A percentile compares a stretch with the other conserved stretches of the same genome.
These are phyloP conservation scores for Notodonta ziczac DNA, from an alignment of 2,888 invertebrate genomes.

Conservation along the genomic window DNA sequence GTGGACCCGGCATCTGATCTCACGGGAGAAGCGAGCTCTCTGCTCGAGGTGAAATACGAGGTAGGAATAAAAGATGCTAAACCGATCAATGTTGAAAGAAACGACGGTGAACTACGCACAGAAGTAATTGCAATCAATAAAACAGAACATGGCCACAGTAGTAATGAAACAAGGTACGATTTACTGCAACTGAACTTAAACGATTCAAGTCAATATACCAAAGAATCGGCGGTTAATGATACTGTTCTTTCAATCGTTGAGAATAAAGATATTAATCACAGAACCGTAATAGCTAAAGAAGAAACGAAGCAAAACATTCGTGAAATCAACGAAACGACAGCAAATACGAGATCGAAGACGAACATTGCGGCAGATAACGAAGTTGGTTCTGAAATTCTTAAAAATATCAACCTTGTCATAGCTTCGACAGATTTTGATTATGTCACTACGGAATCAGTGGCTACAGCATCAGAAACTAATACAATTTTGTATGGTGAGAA, in stretches of 20 bases:
- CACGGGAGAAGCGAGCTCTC: conserved; percentile 47
- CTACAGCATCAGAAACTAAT: conserved; percentile 3
- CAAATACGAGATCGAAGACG: background rate
- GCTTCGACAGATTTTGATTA: background rate
- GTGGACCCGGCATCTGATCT: conserved; percentile 39
- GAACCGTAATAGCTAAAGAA: background rate
- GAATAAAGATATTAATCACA: background rate
- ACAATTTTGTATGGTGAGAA: background rate
- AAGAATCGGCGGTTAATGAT: background rate
- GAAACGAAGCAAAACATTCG: background rate
- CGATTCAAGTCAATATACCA: background rate
- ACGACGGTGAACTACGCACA: conserved; percentile 12
- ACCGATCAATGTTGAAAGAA: conserved; percentile 9
- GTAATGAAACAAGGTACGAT: conserved; percentile 5
- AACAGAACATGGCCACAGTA: conserved; percentile 7
- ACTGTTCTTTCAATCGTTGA: background rate
- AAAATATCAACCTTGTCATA: background rate
- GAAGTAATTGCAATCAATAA: conserved; percentile 20
- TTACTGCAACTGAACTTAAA: conserved; percentile 7
- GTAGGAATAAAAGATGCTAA: conserved; percentile 34
- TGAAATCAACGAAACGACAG: background rate
- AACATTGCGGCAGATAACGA: background rate
- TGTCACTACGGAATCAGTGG: background rate
- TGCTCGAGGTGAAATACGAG: conserved; percentile 50
- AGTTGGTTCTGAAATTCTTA: background rate